Evolutionary conservation across 2,113 vertebrate species (phyloP).

Genomic region (Sigmodon hispidus): DNA sequence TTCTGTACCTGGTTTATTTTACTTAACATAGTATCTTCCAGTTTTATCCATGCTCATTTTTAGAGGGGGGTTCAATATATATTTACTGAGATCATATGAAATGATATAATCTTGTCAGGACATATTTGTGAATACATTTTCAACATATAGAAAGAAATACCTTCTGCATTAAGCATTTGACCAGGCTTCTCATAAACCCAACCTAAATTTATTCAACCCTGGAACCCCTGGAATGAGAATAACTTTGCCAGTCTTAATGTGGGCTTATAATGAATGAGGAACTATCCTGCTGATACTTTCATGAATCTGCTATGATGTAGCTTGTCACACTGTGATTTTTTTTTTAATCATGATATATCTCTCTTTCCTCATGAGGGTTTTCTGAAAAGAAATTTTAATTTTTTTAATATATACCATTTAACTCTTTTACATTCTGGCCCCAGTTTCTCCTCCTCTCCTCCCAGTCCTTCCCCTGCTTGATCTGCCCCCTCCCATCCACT

Average conservation of each 20-base stretch:
- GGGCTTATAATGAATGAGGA: background rate
- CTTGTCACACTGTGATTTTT: background rate
- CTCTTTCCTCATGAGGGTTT: background rate
- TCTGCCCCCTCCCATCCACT: background rate
- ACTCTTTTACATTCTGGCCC: background rate
- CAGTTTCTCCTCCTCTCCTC: background rate
- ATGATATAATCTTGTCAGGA: background rate
- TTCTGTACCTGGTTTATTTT: background rate
- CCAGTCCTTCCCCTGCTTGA: background rate
- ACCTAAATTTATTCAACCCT: background rate
- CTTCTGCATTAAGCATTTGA: background rate
- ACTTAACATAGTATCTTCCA: background rate
- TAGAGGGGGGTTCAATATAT: background rate
- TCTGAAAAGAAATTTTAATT: background rate
- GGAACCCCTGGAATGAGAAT: background rate
- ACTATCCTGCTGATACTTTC: background rate
- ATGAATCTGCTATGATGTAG: background rate
- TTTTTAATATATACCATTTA: background rate
- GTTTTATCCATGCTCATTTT: background rate
- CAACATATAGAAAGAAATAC: background rate
- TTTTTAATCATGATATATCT: background rate
- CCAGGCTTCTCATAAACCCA: conserved; percentile 5
- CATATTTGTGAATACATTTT: background rate
- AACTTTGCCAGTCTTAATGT: too few species aligned
- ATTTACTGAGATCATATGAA: background rate